Evolutionary conservation across 2,797 vertebrate genomes (phyloP).

Genomic region (Natrix natrix): DNA sequence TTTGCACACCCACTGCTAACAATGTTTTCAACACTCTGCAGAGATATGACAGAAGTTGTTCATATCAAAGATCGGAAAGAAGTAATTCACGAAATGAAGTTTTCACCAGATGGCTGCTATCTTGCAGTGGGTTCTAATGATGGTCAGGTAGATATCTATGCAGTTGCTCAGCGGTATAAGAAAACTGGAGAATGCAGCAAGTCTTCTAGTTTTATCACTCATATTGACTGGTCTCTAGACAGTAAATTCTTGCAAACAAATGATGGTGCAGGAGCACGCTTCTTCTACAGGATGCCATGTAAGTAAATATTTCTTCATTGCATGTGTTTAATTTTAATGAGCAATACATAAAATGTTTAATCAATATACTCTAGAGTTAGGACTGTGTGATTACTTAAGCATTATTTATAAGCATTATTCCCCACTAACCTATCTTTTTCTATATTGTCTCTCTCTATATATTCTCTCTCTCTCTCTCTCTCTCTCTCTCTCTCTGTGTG

Average conservation of each 20-base stretch:
- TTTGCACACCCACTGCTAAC: constrained; percentile 14
- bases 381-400: neutral
- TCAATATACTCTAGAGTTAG: neutral
- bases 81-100: constrained; percentile 96
- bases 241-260: constrained; percentile 93
- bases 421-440: too few relatives aligned
- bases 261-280: constrained; percentile 85
- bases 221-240: constrained; percentile 96
- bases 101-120: constrained; percentile 90
- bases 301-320: constrained; percentile 57
- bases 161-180: constrained; percentile 90
- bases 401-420: neutral
- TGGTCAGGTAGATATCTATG: constrained; percentile 88
- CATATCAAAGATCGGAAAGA: constrained; percentile 97
- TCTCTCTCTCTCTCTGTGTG: too few relatives aligned
- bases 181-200: constrained; percentile 93
- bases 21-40: constrained; percentile 55
- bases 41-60: constrained; percentile 98
- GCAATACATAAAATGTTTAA: neutral
- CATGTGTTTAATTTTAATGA: neutral
- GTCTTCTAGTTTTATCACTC: constrained; percentile 90
- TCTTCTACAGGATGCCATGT: constrained; percentile 93
- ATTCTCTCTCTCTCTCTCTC: too few relatives aligned
- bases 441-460: too few relatives aligned
- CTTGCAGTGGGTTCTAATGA: constrained; percentile 94